Percentiles rank a stretch among this genome's conserved stretches.
Evolutionary conservation across 2,888 invertebrate genomes (phyloP).

Genomic region (Parascotia fuliginaria): DNA sequence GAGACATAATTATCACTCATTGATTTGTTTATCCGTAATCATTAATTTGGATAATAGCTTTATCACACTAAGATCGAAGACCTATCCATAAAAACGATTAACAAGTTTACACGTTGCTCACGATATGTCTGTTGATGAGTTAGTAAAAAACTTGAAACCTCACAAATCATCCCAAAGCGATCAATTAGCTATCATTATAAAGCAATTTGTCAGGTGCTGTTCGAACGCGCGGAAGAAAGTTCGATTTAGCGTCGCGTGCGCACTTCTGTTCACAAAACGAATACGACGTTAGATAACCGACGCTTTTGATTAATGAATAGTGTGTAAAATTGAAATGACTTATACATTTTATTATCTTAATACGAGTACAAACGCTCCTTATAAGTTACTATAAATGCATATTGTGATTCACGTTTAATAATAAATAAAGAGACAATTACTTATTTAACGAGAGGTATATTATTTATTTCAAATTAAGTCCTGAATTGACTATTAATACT

Average conservation of each 20-base stretch:
- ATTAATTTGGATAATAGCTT: constrained; percentile 31
- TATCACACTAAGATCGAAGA: constrained; percentile 24
- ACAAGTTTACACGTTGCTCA: constrained; percentile 19
- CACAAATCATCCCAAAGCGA: constrained; percentile 55
- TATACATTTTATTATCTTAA: constrained; percentile 28
- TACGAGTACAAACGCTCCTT: constrained; percentile 25
- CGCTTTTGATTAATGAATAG: constrained; percentile 64
- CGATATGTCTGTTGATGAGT: constrained; percentile 23
- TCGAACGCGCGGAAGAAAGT: constrained; percentile 59
- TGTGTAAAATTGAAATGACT: constrained; percentile 67
- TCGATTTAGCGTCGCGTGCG: constrained; percentile 57
- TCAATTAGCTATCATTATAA: constrained; percentile 73
- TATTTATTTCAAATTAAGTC: too few species aligned
- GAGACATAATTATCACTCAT: constrained; percentile 30
- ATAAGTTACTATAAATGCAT: constrained; percentile 36
- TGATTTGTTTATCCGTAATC: constrained; percentile 29
- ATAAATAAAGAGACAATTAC: constrained; percentile 4
- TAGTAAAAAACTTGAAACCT: constrained; percentile 40
- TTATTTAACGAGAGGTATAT: too few species aligned
- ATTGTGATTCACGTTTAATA: constrained; percentile 34
- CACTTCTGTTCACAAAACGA: constrained; percentile 49
- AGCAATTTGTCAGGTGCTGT: constrained; percentile 67
- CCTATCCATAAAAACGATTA: constrained; percentile 14
- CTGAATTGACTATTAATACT: too few species aligned
- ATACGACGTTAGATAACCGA: constrained; percentile 46